Base-by-base conservation (phyloP, 2,888 invertebrate species). In the Drosophila peninsularis region DNA sequence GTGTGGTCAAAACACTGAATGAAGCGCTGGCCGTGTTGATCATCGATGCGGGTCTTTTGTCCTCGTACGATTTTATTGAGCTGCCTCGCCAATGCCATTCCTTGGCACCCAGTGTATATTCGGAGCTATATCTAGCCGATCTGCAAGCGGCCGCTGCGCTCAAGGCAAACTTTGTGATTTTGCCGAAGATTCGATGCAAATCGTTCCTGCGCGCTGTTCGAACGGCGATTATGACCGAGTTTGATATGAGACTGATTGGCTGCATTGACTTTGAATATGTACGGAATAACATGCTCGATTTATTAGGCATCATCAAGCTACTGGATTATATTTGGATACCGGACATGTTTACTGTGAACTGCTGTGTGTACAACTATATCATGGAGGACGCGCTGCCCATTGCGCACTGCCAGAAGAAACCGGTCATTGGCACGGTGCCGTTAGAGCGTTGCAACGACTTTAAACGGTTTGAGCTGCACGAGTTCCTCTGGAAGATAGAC, bases 241-340 rank as follows among this genome's bases (percentile, higher is more conserved):
- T 73, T 6, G 58, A 71, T 3, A 58, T 91, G 0, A 81, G 82
- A 58, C 14, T 92, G 11, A 90, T 92, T 41, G 92, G 90, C 0
- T 76, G 76, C 39, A 85, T 92, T 7, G 88, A 91, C 66, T 83
- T 90, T 17, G 81, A 86, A 24, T 88, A 86, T 66, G 58, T 90
- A 11, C 80, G 85, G 9, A 66, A 53, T 1, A 91, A 91, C 62
- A 90, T 90, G 82, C 70, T 89, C 27, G 91, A 92, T 71, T 61
- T 92, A 14, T 60, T 82, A 37, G 89, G 89, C 13, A 87, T 91
- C n/a, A 82, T 92, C 3, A 81, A 88, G 54, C 53, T 84, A 24
- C 62, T 91, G 21, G 90, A 92, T 39, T 91, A 83, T 13, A 61
- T 92, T 17, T 92, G 91, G 90, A 80, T 92, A 58, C 85, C 90